A percentile compares a stretch with the other conserved stretches of the same genome.
Conservation (phyloP, 2,888 invertebrate genomes). For the Phymatocera aterrima region DNA sequence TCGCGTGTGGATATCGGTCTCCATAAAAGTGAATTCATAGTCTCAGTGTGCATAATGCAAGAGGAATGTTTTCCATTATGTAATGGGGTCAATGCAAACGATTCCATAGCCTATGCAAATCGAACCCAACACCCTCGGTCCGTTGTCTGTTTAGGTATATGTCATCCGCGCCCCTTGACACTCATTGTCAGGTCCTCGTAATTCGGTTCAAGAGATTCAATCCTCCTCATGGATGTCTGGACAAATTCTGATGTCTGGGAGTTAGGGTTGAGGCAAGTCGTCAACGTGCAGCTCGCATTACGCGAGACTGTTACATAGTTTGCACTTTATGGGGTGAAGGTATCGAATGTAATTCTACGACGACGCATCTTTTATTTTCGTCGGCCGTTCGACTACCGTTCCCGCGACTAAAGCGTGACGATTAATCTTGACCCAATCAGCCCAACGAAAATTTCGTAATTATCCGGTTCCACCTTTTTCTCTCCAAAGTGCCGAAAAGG, state of each 20-base stretch:
- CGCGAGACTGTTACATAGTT: not conserved
- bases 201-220: constrained; percentile 15
- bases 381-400: not conserved
- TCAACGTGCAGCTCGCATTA: not conserved
- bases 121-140: constrained; percentile 16
- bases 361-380: not conserved
- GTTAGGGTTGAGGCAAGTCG: not conserved
- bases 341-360: not conserved
- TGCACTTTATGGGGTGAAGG: not conserved
- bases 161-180: not conserved
- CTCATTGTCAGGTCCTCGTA: constrained; percentile 21
- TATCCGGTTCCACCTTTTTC: not conserved
- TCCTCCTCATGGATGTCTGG: not conserved
- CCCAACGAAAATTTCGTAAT: constrained; percentile 12
- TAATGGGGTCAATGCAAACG: constrained; percentile 29
- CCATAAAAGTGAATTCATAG: not conserved
- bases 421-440: constrained; percentile 28
- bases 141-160: no score
- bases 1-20: not conserved
- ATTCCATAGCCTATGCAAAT: constrained; percentile 24
- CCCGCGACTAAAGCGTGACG: not conserved
- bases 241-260: constrained; percentile 1
- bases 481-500: constrained; percentile 7
- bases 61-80: constrained; percentile 30
- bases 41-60: not conserved